phyloP scores from a whole-genome alignment of 2,113 vertebrate genomes.

The Prionailurus bengalensis region DNA sequence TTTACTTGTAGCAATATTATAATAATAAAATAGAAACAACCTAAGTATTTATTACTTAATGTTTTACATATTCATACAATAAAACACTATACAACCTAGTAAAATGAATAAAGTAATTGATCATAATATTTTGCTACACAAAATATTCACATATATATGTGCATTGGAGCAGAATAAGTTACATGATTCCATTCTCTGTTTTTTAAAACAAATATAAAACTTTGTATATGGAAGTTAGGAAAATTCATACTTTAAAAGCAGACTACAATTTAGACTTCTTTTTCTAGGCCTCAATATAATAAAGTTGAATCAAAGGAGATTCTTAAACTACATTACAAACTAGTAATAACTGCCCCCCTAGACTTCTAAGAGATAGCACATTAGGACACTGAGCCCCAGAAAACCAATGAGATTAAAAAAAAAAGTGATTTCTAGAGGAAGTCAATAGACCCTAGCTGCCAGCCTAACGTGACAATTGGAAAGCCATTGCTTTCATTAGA shows the following conservation, averaged over 20 bases:
- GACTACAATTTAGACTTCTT: background rate
- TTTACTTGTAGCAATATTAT: background rate
- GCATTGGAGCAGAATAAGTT: background rate
- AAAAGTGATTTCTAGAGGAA: background rate
- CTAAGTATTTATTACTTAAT: background rate
- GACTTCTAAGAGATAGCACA: background rate
- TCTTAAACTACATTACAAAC: background rate
- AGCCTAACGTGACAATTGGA: background rate
- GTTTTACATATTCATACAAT: background rate
- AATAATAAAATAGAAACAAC: slow-evolving; percentile 6
- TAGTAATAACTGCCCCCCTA: background rate
- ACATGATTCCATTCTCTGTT: background rate
- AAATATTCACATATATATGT: background rate
- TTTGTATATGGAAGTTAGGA: background rate
- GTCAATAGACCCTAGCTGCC: background rate
- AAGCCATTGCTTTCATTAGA: background rate
- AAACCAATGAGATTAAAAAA: background rate
- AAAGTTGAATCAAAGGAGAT: background rate
- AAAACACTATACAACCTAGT: background rate
- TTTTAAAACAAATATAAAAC: background rate
- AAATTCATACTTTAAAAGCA: background rate
- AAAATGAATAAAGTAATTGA: background rate
- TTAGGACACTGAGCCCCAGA: background rate
- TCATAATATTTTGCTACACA: background rate
- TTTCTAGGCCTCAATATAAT: background rate